Conservation (phyloP, 2,888 invertebrate genomes). For the Sarcophaga rosellei region DNA sequence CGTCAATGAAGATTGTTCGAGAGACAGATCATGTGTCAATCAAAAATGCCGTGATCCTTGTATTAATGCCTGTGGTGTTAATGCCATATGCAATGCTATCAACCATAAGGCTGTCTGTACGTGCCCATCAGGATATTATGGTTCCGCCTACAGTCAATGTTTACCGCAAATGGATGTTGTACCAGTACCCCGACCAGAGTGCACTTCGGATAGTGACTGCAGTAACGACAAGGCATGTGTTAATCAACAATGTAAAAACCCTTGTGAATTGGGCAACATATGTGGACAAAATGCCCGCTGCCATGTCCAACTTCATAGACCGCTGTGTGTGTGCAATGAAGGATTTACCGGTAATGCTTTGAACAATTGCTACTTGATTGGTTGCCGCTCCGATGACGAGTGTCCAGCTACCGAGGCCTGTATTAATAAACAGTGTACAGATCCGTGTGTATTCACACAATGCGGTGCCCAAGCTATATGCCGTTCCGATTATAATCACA, state of each 20-base stretch:
- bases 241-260: constrained; percentile 87
- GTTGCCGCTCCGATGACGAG: constrained; percentile 92
- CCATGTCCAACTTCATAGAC: constrained; percentile 89
- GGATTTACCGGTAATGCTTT: constrained; percentile 92
- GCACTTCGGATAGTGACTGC: constrained; percentile 89
- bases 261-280: constrained; percentile 86
- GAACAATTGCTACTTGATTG: constrained; percentile 89
- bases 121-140: constrained; percentile 90
- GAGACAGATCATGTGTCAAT: constrained; percentile 90
- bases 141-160: constrained; percentile 90
- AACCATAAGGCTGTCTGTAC: constrained; percentile 92
- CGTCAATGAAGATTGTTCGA: constrained; percentile 93
- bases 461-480: constrained; percentile 92
- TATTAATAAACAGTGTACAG: constrained; percentile 89
- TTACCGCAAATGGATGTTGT: constrained; percentile 81
- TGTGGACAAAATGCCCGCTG: constrained; percentile 92
- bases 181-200: constrained; percentile 87
- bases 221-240: constrained; percentile 91
- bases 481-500: constrained; percentile 88
- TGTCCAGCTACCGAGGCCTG: constrained; percentile 92
- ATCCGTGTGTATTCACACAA: constrained; percentile 90
- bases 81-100: constrained; percentile 89
- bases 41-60: constrained; percentile 94
- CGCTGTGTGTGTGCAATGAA: constrained; percentile 90
- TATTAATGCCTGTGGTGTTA: constrained; percentile 90